A percentile compares a stretch with the other conserved stretches of the same genome.
These are phyloP conservation scores for Drosophila lowei DNA, from an alignment of 1,140 invertebrate genomes.

Conservation along the genomic window DNA sequence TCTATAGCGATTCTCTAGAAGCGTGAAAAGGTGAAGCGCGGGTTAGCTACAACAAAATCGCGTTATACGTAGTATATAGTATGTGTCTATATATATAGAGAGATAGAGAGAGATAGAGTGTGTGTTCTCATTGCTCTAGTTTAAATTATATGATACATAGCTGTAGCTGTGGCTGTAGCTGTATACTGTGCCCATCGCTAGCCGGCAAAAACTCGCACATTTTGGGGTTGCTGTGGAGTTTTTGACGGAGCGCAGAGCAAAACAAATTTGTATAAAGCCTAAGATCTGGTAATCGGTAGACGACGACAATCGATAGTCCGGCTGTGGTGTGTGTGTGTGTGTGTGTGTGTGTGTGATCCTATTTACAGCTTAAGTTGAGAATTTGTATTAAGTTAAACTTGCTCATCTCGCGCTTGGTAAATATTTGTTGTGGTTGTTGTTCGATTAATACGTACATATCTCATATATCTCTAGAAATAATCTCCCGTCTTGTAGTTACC, in stretches of 20 bases:
- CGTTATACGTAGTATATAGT: constrained; percentile 5
- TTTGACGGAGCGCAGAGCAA: constrained; percentile 31
- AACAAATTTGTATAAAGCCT: constrained; percentile 29
- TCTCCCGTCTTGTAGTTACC: constrained; percentile 47
- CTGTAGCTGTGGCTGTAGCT: constrained; percentile 4
- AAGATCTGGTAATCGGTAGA: constrained; percentile 1
- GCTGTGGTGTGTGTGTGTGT: constrained; percentile 37
- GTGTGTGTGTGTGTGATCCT: constrained; percentile 7
- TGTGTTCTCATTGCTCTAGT: neutral
- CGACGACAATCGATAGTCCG: constrained; percentile 23
- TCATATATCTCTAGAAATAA: constrained; percentile 43
- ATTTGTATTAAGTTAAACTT: constrained; percentile 63
- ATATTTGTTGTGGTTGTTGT: constrained; percentile 53
- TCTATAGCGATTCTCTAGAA: constrained; percentile 38
- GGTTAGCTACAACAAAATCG: constrained; percentile 24
- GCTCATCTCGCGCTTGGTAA: constrained; percentile 52
- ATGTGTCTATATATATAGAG: constrained; percentile 9
- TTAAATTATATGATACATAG: constrained; percentile 37
- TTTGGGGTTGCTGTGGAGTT: constrained; percentile 62
- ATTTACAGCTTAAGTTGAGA: constrained; percentile 62
- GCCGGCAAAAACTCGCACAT: constrained; percentile 50
- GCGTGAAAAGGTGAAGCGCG: constrained; percentile 32
- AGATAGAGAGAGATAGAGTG: neutral
- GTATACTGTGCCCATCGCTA: constrained; percentile 17
- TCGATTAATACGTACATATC: constrained; percentile 71